Evolutionary conservation across 2,797 vertebrate genomes (phyloP).

Genomic region (Danio choprae): DNA sequence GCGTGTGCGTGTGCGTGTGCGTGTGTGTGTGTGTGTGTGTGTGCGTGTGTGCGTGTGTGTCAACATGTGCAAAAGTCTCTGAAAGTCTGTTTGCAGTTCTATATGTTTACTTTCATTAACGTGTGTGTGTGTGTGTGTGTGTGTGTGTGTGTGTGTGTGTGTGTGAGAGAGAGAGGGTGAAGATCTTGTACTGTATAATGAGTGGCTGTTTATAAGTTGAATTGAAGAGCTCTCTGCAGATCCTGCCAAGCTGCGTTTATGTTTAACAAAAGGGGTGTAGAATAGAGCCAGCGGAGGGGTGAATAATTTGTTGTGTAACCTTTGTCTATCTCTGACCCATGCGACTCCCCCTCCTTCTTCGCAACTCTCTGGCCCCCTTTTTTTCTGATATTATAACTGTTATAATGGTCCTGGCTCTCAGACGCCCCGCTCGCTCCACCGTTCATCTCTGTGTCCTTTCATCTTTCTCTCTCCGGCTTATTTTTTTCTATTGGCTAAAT

Average conservation of each 20-base stretch:
- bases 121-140: slow-evolving; percentile 16
- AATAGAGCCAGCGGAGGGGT: slow-evolving; percentile 67
- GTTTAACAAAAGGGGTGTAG: slow-evolving; percentile 73
- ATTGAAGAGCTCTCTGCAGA: slow-evolving; percentile 62
- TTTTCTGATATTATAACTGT: slow-evolving; percentile 70
- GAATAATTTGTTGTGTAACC: slow-evolving; percentile 76
- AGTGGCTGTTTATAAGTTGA: slow-evolving; percentile 53
- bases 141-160: slow-evolving; percentile 5
- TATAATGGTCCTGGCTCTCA: slow-evolving; percentile 63
- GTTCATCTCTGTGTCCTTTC: slow-evolving; percentile 43
- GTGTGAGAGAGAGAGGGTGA: slow-evolving; percentile 16
- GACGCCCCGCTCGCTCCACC: slow-evolving; percentile 31
- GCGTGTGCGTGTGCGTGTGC: too few relatives aligned
- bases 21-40: not conserved
- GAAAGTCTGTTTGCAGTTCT: slow-evolving; percentile 2
- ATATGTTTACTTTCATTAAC: not conserved
- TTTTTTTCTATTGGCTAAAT: slow-evolving; percentile 26
- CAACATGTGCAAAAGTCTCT: slow-evolving; percentile 7
- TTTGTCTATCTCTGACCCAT: slow-evolving; percentile 63
- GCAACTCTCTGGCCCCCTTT: slow-evolving; percentile 53
- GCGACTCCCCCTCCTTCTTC: slow-evolving; percentile 21
- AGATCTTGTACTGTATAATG: slow-evolving; percentile 45
- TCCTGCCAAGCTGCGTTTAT: slow-evolving; percentile 64
- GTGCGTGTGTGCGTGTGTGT: too few relatives aligned
- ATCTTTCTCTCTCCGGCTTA: not conserved